A percentile compares a stretch with the other conserved stretches of the same genome.
Evolutionary conservation across 2,797 vertebrate genomes (phyloP).

Genomic region (Heliangelus exortis): DNA sequence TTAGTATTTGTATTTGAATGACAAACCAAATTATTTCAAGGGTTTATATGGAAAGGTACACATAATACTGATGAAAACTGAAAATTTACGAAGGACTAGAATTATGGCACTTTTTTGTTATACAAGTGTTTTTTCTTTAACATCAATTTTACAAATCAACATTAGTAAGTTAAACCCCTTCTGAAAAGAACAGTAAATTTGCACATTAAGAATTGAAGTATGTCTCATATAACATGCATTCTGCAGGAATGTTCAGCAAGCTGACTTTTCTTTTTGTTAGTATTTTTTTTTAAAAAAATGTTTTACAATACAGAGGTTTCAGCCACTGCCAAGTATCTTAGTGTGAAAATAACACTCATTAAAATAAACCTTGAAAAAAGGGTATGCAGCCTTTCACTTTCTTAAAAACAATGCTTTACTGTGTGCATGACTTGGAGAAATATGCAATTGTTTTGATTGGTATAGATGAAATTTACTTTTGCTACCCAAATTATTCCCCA

Average conservation of each 20-base stretch:
- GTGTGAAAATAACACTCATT: not conserved
- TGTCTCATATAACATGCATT: not conserved
- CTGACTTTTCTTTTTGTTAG: not conserved
- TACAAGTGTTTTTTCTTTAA: not conserved
- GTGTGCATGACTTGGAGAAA: not conserved
- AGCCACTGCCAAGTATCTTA: not conserved
- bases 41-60: not conserved
- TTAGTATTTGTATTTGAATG: not conserved
- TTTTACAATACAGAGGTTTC: not conserved
- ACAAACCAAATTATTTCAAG: not conserved
- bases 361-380: not conserved
- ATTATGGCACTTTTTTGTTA: not conserved
- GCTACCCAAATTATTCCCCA: not conserved
- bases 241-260: not conserved
- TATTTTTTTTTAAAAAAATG: not conserved
- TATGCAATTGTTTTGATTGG: not conserved
- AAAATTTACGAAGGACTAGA: not conserved
- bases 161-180: slow-evolving; percentile 5
- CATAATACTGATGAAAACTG: not conserved
- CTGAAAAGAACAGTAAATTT: slow-evolving; percentile 1
- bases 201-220: not conserved
- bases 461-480: not conserved
- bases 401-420: not conserved
- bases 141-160: not conserved
- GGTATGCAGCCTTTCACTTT: not conserved